These are phyloP conservation scores for Drosophila pseudoananassae DNA, from an alignment of 1,140 invertebrate species.

Conservation along the genomic window DNA sequence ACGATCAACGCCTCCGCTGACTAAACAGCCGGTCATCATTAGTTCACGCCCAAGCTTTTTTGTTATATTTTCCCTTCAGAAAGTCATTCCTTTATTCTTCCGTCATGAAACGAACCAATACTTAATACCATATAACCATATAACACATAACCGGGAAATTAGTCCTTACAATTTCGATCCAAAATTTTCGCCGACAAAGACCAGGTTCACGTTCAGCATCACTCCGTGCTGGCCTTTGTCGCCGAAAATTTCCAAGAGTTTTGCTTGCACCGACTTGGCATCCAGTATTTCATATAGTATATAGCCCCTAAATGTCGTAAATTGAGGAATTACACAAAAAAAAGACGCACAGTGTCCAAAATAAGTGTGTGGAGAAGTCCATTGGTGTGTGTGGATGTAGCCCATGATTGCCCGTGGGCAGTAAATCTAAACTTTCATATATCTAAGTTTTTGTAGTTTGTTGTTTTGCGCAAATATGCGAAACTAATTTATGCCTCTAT, in stretches of 20 bases:
- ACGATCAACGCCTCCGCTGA: slow-evolving; percentile 90
- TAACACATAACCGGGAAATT: slow-evolving; percentile 62
- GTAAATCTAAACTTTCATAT: slow-evolving; percentile 42
- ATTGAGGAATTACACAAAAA: slow-evolving; percentile 43
- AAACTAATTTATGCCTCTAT: slow-evolving; percentile 73
- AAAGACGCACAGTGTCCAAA: slow-evolving; percentile 37
- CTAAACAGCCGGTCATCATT: slow-evolving; percentile 84
- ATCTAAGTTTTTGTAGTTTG: slow-evolving; percentile 63
- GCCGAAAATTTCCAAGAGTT: slow-evolving; percentile 55
- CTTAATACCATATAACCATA: slow-evolving; percentile 46
- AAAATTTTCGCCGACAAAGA: slow-evolving; percentile 61
- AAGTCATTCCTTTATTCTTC: slow-evolving; percentile 68
- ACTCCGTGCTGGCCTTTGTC: slow-evolving; percentile 32
- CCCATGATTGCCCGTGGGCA: slow-evolving; percentile 14
- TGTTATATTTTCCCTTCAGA: slow-evolving; percentile 40
- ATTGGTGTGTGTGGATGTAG: slow-evolving; percentile 34
- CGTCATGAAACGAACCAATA: slow-evolving; percentile 49
- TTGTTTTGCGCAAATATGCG: slow-evolving; percentile 57
- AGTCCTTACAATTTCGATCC: slow-evolving; percentile 61
- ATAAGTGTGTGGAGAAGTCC: slow-evolving; percentile 8
- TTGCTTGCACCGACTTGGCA: slow-evolving; percentile 67
- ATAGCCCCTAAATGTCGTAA: slow-evolving; percentile 41
- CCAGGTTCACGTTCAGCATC: slow-evolving; percentile 53
- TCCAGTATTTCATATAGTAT: slow-evolving; percentile 65
- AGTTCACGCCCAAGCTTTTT: slow-evolving; percentile 14